Evolutionary conservation across 2,113 vertebrate species (phyloP).

Genomic region (Calyptommatus sinebrachiatus): DNA sequence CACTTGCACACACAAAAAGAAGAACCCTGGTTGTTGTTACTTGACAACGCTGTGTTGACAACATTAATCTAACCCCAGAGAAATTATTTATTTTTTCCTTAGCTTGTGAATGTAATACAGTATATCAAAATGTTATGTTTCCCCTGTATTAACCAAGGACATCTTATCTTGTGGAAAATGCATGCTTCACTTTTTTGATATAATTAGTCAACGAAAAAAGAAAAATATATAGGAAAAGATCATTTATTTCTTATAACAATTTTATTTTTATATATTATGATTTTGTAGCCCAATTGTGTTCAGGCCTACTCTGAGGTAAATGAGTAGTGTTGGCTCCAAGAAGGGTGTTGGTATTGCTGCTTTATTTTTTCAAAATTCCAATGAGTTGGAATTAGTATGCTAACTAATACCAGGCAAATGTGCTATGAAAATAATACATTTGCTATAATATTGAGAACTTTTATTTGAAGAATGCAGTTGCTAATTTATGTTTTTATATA

Average conservation of each 20-base stretch:
- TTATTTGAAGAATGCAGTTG: background rate
- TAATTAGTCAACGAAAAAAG: constrained; percentile 22
- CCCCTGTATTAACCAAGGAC: constrained; percentile 13
- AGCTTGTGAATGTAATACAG: constrained; percentile 30
- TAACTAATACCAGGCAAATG: background rate
- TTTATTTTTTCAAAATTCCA: no score
- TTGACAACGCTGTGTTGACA: constrained; percentile 29
- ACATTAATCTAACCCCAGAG: constrained; percentile 32
- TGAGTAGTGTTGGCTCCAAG: no score
- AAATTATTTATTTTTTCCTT: constrained; percentile 32
- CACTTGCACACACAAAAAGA: constrained; percentile 27
- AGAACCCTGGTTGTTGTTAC: constrained; percentile 18
- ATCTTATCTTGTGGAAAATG: constrained; percentile 26
- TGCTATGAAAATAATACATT: background rate
- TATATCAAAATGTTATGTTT: constrained; percentile 30
- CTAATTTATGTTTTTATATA: background rate
- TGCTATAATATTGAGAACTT: background rate
- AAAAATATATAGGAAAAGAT: background rate
- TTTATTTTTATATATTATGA: constrained; percentile 5
- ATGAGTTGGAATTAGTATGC: no score
- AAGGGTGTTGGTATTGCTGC: no score
- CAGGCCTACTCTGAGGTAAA: no score
- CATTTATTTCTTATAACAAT: constrained; percentile 1
- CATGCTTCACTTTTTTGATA: background rate
- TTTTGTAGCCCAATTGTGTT: no score